A percentile compares a stretch with the other conserved stretches of the same genome.
phyloP scores from a whole-genome alignment of 2,113 vertebrate genomes.

The Chaetodon auriga region DNA sequence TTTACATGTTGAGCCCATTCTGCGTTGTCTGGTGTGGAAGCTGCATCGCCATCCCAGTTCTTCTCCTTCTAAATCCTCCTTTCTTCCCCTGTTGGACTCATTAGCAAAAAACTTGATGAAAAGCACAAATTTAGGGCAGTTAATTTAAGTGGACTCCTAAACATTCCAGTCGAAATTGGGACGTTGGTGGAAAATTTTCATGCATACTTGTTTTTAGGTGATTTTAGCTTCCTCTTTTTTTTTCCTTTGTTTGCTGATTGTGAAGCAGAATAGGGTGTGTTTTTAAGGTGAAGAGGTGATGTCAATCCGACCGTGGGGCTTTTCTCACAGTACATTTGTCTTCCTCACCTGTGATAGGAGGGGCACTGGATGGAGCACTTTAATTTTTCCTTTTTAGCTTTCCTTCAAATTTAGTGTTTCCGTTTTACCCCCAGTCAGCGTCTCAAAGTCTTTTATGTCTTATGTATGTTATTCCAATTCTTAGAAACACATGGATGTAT shows the following conservation, averaged over 20 bases:
- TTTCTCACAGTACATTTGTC: conserved; percentile 47
- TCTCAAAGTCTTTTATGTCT: conserved; percentile 80
- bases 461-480: conserved; percentile 81
- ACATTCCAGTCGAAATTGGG: conserved; percentile 46
- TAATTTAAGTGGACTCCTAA: conserved; percentile 77
- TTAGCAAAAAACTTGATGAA: conserved; percentile 42
- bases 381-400: conserved; percentile 64
- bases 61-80: conserved; percentile 42
- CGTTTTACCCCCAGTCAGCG: conserved; percentile 75
- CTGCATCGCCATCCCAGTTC: conserved; percentile 15
- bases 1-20: conserved; percentile 20
- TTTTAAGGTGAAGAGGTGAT: conserved; percentile 35
- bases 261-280: conserved; percentile 43
- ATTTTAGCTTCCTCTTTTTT: conserved; percentile 39
- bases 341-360: conserved; percentile 73
- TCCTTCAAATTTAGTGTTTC: conserved; percentile 75
- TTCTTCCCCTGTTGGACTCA: conserved; percentile 42
- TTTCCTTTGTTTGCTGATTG: conserved; percentile 19
- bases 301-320: conserved; percentile 45
- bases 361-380: conserved; percentile 88
- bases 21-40: conserved; percentile 47
- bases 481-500: conserved; percentile 64
- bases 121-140: conserved; percentile 84
- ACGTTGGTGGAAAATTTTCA: conserved; percentile 44
- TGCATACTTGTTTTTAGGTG: conserved; percentile 43